Conservation (phyloP, 1,140 invertebrate genomes). For the Rhyacophila brunnea region DNA sequence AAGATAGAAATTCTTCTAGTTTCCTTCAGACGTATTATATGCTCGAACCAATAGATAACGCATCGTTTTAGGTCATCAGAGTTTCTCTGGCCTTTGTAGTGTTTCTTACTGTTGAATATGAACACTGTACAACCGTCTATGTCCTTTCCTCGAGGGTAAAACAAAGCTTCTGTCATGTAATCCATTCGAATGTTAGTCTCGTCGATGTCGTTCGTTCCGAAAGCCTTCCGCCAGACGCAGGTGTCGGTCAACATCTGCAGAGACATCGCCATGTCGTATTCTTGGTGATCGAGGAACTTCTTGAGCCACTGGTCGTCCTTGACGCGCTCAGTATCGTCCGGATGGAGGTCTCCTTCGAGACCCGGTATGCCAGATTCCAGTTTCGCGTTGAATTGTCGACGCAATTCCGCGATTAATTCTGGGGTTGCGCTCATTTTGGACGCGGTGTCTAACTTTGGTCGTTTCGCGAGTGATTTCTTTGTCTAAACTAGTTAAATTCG, state of each 20-base stretch:
- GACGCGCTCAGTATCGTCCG: slow-evolving; percentile 43
- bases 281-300: slow-evolving; percentile 42
- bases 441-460: too few species aligned
- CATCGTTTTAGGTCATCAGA: slow-evolving; percentile 75
- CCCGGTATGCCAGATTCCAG: slow-evolving; percentile 39
- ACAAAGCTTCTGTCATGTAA: slow-evolving; percentile 71
- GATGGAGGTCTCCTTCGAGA: slow-evolving; percentile 41
- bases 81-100: slow-evolving; percentile 72
- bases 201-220: slow-evolving; percentile 74
- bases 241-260: slow-evolving; percentile 79
- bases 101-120: slow-evolving; percentile 74
- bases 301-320: slow-evolving; percentile 49
- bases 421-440: neutral
- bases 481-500: too few species aligned
- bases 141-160: slow-evolving; percentile 76
- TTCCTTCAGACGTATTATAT: slow-evolving; percentile 74
- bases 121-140: slow-evolving; percentile 76
- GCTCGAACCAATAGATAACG: slow-evolving; percentile 87
- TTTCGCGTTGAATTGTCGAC: slow-evolving; percentile 39
- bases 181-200: slow-evolving; percentile 67
- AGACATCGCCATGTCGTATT: slow-evolving; percentile 48
- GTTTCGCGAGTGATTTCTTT: too few species aligned
- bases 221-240: slow-evolving; percentile 79
- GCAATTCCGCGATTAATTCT: slow-evolving; percentile 37
- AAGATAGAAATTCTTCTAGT: slow-evolving; percentile 79